Conservation (phyloP, 2,888 invertebrate species). For the Hydropsyche betteni region DNA sequence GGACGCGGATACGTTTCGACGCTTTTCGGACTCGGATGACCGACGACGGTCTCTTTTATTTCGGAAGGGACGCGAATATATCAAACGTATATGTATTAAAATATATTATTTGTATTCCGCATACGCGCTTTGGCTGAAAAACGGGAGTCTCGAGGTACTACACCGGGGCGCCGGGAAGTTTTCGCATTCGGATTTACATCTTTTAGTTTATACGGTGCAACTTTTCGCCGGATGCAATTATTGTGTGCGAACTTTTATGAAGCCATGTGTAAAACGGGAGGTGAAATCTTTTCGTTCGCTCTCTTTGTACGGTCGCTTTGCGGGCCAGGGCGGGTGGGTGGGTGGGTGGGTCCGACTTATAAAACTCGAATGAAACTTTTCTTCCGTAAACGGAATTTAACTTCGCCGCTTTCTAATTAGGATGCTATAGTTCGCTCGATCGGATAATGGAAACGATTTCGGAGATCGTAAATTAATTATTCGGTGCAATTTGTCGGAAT, state of each 20-base stretch:
- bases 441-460: too few species aligned
- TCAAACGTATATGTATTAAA: too few species aligned
- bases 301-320: not conserved
- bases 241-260: slow-evolving; percentile 36
- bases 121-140: too few species aligned
- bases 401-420: not conserved
- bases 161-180: not conserved
- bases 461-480: too few species aligned
- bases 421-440: not conserved
- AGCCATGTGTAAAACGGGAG: slow-evolving; percentile 28
- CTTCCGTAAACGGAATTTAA: not conserved
- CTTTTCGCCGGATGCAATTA: slow-evolving; percentile 33
- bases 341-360: not conserved
- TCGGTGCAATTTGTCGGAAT: too few species aligned
- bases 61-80: too few species aligned
- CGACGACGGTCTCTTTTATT: too few species aligned
- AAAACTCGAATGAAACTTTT: slow-evolving; percentile 17
- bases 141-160: too few species aligned
- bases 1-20: too few species aligned
- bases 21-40: too few species aligned
- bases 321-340: not conserved
- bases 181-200: slow-evolving; percentile 32
- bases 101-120: too few species aligned
- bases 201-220: slow-evolving; percentile 34
- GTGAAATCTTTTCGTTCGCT: slow-evolving; percentile 20